Evolutionary conservation across 2,888 invertebrate species (phyloP), one percentile per base, ranked within the genome.

Genomic region (Metacarcinus magister): DNA sequence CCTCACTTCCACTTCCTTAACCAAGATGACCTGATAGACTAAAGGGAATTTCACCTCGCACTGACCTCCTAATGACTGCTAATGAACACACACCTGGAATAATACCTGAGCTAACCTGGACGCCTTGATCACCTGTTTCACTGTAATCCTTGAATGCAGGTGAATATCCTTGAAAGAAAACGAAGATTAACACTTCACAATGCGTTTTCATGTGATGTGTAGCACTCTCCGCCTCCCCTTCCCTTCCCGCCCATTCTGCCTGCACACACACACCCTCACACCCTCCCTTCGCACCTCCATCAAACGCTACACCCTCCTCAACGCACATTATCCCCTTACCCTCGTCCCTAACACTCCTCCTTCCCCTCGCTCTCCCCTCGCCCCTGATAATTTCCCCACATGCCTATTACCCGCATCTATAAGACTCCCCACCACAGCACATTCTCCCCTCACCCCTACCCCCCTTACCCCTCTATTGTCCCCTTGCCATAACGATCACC

Each of bases 351-450:
- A 82, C 82, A 82, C 82, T 82, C 32, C 82, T 23, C 32, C 32
- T 32, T 82, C 28, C 82, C 32, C 82, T 82, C 82, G 13, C 82
- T 82, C 67, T 3, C 23, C 67, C 67, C 67, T 67, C 54, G 67
- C 23, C 39, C 54, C 19, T 54, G 39, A 19, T 32, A 32, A 90
- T 90, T 44, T 92, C 28, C 46, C 48, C 46, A 48, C 54, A n/a
- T 92, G 54, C 32, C 92, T 28, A 92, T 82, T 82, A 82, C 82
- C 28, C 54, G 23, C 32, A 82, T 28, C 82, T 32, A 82, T 82
- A 32, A 82, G 23, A 82, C 82, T 23, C 82, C 32, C 82, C 82
- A 16, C 67, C 67, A 16, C 67, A 32, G 32, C 82, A 82, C 82
- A 32, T 32, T 32, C 82, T 32, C 82, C 82, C 82, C 82, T 32